Base-by-base conservation (phyloP, 1,140 invertebrate genomes). In the Drosophila leontia region DNA sequence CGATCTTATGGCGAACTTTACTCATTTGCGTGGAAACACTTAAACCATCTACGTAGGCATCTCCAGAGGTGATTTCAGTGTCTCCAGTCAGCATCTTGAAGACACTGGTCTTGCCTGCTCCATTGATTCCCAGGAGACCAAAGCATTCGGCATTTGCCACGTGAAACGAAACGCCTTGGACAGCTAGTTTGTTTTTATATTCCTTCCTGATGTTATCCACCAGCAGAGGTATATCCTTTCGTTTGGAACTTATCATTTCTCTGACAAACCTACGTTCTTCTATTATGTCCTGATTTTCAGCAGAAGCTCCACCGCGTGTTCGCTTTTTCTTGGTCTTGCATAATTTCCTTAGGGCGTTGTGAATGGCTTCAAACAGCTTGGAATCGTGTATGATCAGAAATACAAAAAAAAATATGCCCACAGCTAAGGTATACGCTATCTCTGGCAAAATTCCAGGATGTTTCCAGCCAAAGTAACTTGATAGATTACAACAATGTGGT, bases 41-140 rank as follows among this genome's bases (percentile, higher is more conserved):
- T 4, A 93, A 78, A 0, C 95, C 94, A 51, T 94, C 92, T 1
- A 95, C 93, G 59, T 92, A 94, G 1, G 93, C 94, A 3, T 93
- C 84, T 4, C 94, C 94, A 17, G 85, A 92, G 2, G 93, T 82
- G 7, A 95, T 95, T 13, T 77, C 92, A 4, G 95, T 93, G 91
- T 97, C 96, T 5, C 98, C 98, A 2, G 97, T 98, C 37, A 98
- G 92, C 96, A 98, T 98, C 91, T 96, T 96, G 85, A 98, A 98
- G 2, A 96, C 97, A 3, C 96, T 96, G 1, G 97, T 98, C 93
- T 98, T 98, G 3, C 95, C 95, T 26, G 97, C 96, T 15, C 97
- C 97, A 93, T 98, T 98, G 7, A 97, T 94, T 3, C 98, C 98
- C 17, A 99, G 93, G 15, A 99, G 93, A 3, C 98, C 98, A 92